Evolutionary conservation across 2,888 invertebrate species (phyloP).

Genomic region (Pherbina coryleti): DNA sequence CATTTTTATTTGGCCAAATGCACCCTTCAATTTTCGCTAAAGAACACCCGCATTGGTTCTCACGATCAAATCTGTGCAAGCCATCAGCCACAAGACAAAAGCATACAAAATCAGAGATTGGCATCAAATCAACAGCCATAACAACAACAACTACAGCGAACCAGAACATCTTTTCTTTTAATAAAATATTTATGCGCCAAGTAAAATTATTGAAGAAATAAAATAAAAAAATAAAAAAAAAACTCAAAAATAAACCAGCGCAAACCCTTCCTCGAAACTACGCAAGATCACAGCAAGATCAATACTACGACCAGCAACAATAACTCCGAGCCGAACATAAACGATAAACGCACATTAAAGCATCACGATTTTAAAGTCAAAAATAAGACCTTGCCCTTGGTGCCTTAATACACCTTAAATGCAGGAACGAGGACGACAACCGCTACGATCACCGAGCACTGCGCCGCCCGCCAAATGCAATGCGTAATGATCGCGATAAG

Average conservation of each 20-base stretch:
- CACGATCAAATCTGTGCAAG: constrained; percentile 14
- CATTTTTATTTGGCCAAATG: not conserved
- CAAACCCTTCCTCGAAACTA: not conserved
- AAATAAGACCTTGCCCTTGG: constrained; percentile 37
- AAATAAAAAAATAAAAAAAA: not conserved
- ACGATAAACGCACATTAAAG: constrained; percentile 35
- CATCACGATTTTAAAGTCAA: constrained; percentile 26
- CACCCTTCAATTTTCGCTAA: not conserved
- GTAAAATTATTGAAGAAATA: constrained; percentile 11
- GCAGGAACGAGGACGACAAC: constrained; percentile 19
- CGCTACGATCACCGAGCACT: not conserved
- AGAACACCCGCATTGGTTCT: constrained; percentile 37
- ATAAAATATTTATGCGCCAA: constrained; percentile 23
- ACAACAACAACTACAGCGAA: constrained; percentile 35
- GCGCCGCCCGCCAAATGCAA: not conserved
- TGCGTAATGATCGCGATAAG: constrained; percentile 39
- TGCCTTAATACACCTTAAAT: constrained; percentile 33
- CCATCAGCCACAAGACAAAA: constrained; percentile 8
- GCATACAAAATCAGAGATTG: constrained; percentile 31
- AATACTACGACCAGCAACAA: not conserved
- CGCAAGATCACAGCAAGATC: not conserved
- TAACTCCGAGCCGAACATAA: not conserved
- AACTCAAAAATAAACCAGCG: not conserved
- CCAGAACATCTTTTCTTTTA: constrained; percentile 37
- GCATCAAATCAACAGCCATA: constrained; percentile 44